phyloP scores from a whole-genome alignment of 1,140 invertebrate genomes.

The Drosophila cardini region DNA sequence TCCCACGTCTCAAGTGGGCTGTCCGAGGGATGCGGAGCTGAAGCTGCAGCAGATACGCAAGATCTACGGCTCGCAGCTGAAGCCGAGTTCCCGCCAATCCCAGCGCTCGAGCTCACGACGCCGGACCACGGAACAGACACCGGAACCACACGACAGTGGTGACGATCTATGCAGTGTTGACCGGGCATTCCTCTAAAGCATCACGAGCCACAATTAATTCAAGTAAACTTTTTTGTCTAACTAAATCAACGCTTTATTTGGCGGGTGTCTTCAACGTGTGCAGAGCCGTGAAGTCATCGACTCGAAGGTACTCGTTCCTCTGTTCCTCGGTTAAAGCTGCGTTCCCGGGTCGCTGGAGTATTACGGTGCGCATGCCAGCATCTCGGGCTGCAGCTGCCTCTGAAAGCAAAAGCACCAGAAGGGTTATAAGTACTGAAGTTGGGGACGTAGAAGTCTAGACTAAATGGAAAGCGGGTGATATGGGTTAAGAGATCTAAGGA shows the following conservation, averaged over 20 bases:
- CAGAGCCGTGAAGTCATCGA: conserved; percentile 50
- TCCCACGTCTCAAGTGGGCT: not conserved
- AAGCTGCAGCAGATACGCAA: conserved; percentile 73
- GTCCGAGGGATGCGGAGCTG: conserved; percentile 36
- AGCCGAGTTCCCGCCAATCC: conserved; percentile 66
- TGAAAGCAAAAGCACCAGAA: conserved; percentile 75
- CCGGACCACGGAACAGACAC: conserved; percentile 45
- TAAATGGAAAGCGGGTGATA: too few species aligned
- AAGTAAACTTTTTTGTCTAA: conserved; percentile 4
- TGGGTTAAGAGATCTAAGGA: too few species aligned
- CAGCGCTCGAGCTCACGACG: conserved; percentile 53
- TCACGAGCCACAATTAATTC: not conserved
- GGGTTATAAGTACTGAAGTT: not conserved
- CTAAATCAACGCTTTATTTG: conserved; percentile 20
- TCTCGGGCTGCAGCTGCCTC: conserved; percentile 92
- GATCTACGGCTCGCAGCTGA: conserved; percentile 67
- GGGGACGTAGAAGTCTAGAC: too few species aligned
- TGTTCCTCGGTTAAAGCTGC: conserved; percentile 84
- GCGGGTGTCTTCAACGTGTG: conserved; percentile 10
- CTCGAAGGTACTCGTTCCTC: conserved; percentile 9
- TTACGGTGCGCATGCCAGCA: conserved; percentile 88
- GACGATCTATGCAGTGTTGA: conserved; percentile 80
- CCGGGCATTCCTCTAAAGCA: conserved; percentile 71
- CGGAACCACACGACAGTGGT: conserved; percentile 68
- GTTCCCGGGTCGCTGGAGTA: conserved; percentile 93